Conservation (phyloP, 1,140 invertebrate genomes). For the Adoxophyes honmai region DNA sequence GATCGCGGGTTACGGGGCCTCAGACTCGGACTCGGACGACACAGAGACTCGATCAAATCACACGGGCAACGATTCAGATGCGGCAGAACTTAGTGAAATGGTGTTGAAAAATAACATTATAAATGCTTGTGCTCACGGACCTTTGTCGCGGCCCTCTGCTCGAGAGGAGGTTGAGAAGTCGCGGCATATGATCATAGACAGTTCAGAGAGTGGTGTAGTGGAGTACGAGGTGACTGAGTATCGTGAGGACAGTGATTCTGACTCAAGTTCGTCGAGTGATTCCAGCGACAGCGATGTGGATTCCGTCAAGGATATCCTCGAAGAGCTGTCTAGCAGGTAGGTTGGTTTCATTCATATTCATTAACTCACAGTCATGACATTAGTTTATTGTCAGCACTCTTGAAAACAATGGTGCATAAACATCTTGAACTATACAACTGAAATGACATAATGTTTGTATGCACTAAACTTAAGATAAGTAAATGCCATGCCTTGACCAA, state of each 20-base stretch:
- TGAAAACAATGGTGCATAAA: background rate
- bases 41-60: slow-evolving; percentile 50
- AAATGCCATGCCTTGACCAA: too few relatives aligned
- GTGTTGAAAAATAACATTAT: slow-evolving; percentile 74
- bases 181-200: slow-evolving; percentile 68
- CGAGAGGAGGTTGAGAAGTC: slow-evolving; percentile 34
- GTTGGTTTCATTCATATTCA: slow-evolving; percentile 17
- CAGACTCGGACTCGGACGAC: slow-evolving; percentile 65
- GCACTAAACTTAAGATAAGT: too few relatives aligned
- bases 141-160: slow-evolving; percentile 34
- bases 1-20: slow-evolving; percentile 61
- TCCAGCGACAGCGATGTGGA: slow-evolving; percentile 68
- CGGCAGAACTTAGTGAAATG: slow-evolving; percentile 66
- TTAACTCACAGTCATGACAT: background rate
- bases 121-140: slow-evolving; percentile 69
- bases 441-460: too few relatives aligned
- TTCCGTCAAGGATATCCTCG: slow-evolving; percentile 56
- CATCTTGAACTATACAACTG: background rate
- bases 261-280: slow-evolving; percentile 52
- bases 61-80: slow-evolving; percentile 57
- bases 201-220: slow-evolving; percentile 50
- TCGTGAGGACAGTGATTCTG: slow-evolving; percentile 55
- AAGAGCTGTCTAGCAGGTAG: slow-evolving; percentile 61
- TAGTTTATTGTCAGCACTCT: background rate
- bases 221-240: slow-evolving; percentile 66